Evolutionary conservation across 2,888 invertebrate genomes (phyloP), one percentile per base, ranked within the genome.

Genomic region (Hydropsyche betteni): DNA sequence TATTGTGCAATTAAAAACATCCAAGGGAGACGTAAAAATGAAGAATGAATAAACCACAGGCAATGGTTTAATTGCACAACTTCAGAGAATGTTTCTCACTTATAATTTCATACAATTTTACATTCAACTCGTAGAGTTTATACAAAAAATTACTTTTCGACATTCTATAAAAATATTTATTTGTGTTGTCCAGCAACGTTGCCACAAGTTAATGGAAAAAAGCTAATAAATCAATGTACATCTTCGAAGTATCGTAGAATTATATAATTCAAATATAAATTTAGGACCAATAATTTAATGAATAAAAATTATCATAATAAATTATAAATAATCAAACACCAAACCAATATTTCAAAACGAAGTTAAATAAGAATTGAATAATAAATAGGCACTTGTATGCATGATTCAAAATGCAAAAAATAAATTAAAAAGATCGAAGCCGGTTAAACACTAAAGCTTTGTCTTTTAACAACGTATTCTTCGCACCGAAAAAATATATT

Each of bases 31-130:
- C 14, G 1, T 55, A 55, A 14, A 5, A 14, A 55, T 12, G 7
- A n/a, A 55, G 12, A 55, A 55, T n/a, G 12, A 73, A 73, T 73
- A 76, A 76, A 74, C 53, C 71, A 68, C 64, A 64, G 16, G 12
- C 33, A 12, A 64, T 12, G 12, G 6, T 64, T 70, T 70, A 14
- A 70, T 70, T 53, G 69, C 44, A 70, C 70, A 53, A 70, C 70
- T 70, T 70, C 70, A 53, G 70, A 53, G 70, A 70, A 70, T 36
- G 70, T 53, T 64, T 64, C 64, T 36, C 72, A 61, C 58, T 14
- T 6, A 38, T 38, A 55, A 61, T 53, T 70, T 58, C 58, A n/a
- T 6, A 38, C 36, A 55, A 61, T 53, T 70, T 58, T 61, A 44
- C 14, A 55, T n/a, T 55, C 55, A 24, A 55, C 14, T 55, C 14